Conservation (phyloP, 2,888 invertebrate genomes). For the Dryomyza anilis region DNA sequence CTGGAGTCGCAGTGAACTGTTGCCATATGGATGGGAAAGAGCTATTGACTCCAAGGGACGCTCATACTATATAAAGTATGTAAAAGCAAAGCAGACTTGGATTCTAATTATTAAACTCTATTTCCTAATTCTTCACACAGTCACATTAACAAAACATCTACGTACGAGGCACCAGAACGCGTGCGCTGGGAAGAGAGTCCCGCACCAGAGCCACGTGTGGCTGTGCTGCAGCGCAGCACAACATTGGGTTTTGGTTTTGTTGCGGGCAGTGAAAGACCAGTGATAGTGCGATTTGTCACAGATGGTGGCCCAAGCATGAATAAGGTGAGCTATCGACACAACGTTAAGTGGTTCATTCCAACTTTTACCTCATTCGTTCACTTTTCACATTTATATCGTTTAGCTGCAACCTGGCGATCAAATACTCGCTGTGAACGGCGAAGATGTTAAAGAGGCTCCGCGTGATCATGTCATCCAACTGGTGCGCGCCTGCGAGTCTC, state of each 20-base stretch:
- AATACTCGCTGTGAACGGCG: conserved; percentile 87
- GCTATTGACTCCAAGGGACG: conserved; percentile 81
- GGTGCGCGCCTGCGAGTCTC: conserved; percentile 79
- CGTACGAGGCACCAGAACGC: conserved; percentile 80
- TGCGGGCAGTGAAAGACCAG: conserved; percentile 92
- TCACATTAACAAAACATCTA: conserved; percentile 86
- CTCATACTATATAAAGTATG: conserved; percentile 83
- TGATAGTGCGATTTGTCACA: conserved; percentile 86
- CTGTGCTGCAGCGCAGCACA: conserved; percentile 75
- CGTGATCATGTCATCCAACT: conserved; percentile 88
- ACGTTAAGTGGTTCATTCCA: background rate
- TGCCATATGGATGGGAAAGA: conserved; percentile 92
- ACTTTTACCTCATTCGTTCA: too few species aligned
- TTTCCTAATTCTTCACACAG: conserved; percentile 62
- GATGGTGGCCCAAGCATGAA: conserved; percentile 91
- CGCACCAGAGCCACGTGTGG: conserved; percentile 79
- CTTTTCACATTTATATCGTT: too few species aligned
- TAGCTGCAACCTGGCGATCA: conserved; percentile 88
- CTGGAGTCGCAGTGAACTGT: conserved; percentile 71
- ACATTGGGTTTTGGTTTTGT: conserved; percentile 92
- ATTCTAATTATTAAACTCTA: too few species aligned
- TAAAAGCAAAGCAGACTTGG: too few species aligned
- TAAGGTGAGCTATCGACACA: conserved; percentile 64
- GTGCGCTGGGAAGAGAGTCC: conserved; percentile 71
- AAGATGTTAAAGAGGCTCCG: conserved; percentile 84